phyloP scores from a whole-genome alignment of 1,140 invertebrate genomes.

The Sycobia sp. region DNA sequence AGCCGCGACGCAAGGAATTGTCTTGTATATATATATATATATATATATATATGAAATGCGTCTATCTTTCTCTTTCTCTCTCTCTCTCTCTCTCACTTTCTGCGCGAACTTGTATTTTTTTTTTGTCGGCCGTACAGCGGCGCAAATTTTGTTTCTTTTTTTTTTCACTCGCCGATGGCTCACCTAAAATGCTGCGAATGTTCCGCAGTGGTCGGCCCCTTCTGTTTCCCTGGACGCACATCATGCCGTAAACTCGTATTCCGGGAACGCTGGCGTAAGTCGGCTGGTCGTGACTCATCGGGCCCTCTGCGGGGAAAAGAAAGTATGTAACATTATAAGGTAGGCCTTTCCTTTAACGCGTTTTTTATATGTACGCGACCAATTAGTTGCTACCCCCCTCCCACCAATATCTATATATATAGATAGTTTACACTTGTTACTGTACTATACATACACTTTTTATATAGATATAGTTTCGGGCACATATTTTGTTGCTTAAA shows the following conservation, averaged over 20 bases:
- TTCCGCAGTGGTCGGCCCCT: slow-evolving; percentile 59
- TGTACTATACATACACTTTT: too few species aligned
- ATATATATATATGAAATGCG: background rate
- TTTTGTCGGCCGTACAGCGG: too few species aligned
- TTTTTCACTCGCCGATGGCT: too few species aligned
- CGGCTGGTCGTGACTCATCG: slow-evolving; percentile 91
- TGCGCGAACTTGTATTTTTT: too few species aligned
- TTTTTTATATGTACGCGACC: background rate
- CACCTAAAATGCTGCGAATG: slow-evolving; percentile 59
- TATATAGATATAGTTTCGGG: too few species aligned
- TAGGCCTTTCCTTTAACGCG: background rate
- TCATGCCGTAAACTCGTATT: slow-evolving; percentile 91
- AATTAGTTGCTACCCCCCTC: too few species aligned
- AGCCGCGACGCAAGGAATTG: background rate
- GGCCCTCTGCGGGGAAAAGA: slow-evolving; percentile 71
- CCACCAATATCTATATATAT: too few species aligned
- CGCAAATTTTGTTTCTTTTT: too few species aligned
- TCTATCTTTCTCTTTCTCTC: background rate
- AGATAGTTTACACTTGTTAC: too few species aligned
- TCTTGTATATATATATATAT: too few species aligned
- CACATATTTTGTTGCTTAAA: too few species aligned
- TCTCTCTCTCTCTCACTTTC: background rate
- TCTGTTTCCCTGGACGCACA: slow-evolving; percentile 74
- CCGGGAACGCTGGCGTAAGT: slow-evolving; percentile 91
- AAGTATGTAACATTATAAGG: slow-evolving; percentile 17